phyloP scores from a whole-genome alignment of 2,113 vertebrate genomes.

The Phodopus roborovskii region DNA sequence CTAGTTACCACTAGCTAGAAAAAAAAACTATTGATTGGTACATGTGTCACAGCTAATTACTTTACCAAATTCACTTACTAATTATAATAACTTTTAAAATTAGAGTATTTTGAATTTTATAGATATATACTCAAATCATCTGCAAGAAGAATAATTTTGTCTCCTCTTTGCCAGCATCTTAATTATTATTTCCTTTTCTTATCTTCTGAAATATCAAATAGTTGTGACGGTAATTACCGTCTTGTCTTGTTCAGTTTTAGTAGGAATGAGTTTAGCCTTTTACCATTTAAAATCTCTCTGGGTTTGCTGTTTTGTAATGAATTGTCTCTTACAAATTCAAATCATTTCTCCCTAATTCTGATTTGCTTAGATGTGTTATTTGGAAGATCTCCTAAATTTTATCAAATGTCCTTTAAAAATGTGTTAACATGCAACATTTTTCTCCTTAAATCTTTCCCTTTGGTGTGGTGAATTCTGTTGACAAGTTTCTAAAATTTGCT shows the following conservation, averaged over 20 bases:
- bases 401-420: not conserved
- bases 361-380: not conserved
- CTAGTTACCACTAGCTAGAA: not conserved
- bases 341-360: not conserved
- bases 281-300: not conserved
- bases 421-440: not conserved
- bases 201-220: not conserved
- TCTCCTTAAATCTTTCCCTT: not conserved
- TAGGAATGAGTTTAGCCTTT: not conserved
- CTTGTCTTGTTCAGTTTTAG: not conserved
- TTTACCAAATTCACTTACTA: not conserved
- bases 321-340: not conserved
- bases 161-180: not conserved
- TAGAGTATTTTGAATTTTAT: not conserved
- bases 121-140: not conserved
- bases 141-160: not conserved
- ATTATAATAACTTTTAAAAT: not conserved
- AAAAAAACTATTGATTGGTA: not conserved
- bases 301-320: not conserved
- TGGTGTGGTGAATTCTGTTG: not conserved
- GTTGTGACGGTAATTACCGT: not conserved
- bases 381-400: not conserved
- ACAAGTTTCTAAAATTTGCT: not conserved
- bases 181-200: slow-evolving; percentile 5
- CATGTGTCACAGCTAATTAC: slow-evolving; percentile 15